Percentiles rank a stretch among this genome's conserved stretches.
Conservation (phyloP, 2,113 vertebrate species). For the Psilopsiagon aurifrons region DNA sequence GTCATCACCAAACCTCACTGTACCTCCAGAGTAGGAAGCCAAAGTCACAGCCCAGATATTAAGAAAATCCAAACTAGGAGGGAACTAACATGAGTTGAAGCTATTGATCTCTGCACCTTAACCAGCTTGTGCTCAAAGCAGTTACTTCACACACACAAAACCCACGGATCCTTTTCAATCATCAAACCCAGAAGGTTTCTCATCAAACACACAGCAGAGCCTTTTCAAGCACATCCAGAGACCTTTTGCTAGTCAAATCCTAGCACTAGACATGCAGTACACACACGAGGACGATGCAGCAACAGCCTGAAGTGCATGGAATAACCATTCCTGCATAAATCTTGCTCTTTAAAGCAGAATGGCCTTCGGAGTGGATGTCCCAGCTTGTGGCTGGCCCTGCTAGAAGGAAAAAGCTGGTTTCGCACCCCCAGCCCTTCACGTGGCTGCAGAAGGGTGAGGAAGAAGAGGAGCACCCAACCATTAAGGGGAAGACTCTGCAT, state of each 20-base stretch:
- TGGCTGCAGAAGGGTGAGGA: neutral
- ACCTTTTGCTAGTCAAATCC: neutral
- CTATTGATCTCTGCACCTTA: neutral
- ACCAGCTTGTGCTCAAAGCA: neutral
- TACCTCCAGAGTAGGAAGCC: neutral
- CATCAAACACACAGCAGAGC: neutral
- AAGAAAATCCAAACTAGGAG: neutral
- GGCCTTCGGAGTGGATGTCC: neutral
- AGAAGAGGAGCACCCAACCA: neutral
- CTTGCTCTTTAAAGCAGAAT: neutral
- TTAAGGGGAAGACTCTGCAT: neutral
- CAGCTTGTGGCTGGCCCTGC: neutral
- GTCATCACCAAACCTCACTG: neutral
- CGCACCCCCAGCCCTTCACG: neutral
- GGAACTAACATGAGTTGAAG: neutral
- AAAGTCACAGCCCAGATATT: neutral
- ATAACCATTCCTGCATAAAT: rapidly evolving
- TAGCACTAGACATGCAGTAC: rapidly evolving
- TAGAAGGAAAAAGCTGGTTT: neutral
- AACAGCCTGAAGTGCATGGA: rapidly evolving
- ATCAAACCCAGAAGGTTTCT: neutral
- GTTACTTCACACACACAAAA: neutral
- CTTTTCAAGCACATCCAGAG: neutral
- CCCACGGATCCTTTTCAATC: neutral
- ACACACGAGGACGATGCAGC: neutral